These are phyloP conservation scores for Gryllus bimaculatus DNA, from an alignment of 1,140 invertebrate species.

Conservation along the genomic window DNA sequence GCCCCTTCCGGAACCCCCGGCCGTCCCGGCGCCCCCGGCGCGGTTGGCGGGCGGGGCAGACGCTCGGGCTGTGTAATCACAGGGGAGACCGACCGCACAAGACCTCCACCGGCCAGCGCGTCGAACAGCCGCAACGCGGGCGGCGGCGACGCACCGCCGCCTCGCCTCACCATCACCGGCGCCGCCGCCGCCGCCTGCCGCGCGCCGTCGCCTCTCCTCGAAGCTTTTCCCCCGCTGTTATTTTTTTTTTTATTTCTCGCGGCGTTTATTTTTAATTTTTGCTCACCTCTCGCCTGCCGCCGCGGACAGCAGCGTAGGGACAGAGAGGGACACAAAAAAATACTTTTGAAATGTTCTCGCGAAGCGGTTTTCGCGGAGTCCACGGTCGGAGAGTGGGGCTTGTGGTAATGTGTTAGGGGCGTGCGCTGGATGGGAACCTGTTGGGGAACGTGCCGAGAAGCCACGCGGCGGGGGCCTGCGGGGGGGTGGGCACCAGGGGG, in stretches of 20 bases:
- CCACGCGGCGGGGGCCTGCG: too few relatives aligned
- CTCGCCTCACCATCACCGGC: too few relatives aligned
- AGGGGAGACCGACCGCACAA: background rate
- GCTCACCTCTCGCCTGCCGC: background rate
- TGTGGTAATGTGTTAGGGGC: background rate
- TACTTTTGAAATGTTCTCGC: background rate
- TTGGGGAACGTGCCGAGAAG: background rate
- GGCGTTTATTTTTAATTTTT: background rate
- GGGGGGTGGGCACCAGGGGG: too few relatives aligned
- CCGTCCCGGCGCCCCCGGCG: too few relatives aligned
- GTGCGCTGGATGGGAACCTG: background rate
- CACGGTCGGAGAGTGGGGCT: background rate
- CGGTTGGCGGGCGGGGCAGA: background rate
- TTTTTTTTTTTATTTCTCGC: background rate
- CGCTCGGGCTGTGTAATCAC: background rate
- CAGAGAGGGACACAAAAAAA: constrained; percentile 1
- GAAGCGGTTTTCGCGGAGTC: background rate
- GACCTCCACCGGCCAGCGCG: background rate
- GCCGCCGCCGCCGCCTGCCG: too few relatives aligned
- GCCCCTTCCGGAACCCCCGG: background rate
- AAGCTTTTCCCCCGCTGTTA: background rate
- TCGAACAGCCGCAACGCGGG: background rate
- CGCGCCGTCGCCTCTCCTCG: background rate
- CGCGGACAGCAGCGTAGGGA: background rate
- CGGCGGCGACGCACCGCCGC: too few relatives aligned